Evolutionary conservation across 2,888 invertebrate species (phyloP), one percentile per base, ranked within the genome.

Genomic region (Acholoe squamosa): DNA sequence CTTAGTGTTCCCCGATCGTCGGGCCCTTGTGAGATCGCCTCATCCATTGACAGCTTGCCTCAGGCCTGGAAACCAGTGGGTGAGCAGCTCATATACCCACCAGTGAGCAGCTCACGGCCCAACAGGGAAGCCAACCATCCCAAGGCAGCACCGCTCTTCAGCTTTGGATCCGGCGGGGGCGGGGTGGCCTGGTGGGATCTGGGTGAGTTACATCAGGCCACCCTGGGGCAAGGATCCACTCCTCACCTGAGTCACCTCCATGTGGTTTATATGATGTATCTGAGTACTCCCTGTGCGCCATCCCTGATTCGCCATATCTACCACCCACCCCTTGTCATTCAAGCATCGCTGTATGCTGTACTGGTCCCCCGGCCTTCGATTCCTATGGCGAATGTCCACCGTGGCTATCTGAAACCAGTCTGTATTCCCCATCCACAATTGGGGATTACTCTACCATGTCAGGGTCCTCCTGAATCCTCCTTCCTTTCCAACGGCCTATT

Each of bases 1-100:
- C 71, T 71, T 71, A 71, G 31, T 71, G 71, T 25, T 71, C 71
- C 28, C 31, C 71, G 25, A 71, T 71, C 71, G 31, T 22, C 71
- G 28, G 43, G 43, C 43, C 43, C 43, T 10, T 43, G 43, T n/a
- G 61, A 19, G 61, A 61, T 61, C 61, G 43, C 61, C 61, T 61
- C 61, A 7, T 61, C 14, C 61, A 61, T 61, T 61, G 61, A 61
- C 61, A 61, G 61, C 61, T n/a, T 61, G 61, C 61, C 61, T 61
- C 1, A 19, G 61, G 61, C 19, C 61, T 61, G 61, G 19, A 61
- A 61, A 61, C 61, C 61, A 61, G 61, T 19, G n/a, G 43, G 43
- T 43, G 43, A 43, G 43, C 43, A 43, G 43, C 61, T 19, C 61
- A 1, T 61, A 61, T n/a, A 61, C 61, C 43, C 61, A 61, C 61